Base-by-base conservation (phyloP, 1,140 invertebrate species). In the Bombus pyrosoma region DNA sequence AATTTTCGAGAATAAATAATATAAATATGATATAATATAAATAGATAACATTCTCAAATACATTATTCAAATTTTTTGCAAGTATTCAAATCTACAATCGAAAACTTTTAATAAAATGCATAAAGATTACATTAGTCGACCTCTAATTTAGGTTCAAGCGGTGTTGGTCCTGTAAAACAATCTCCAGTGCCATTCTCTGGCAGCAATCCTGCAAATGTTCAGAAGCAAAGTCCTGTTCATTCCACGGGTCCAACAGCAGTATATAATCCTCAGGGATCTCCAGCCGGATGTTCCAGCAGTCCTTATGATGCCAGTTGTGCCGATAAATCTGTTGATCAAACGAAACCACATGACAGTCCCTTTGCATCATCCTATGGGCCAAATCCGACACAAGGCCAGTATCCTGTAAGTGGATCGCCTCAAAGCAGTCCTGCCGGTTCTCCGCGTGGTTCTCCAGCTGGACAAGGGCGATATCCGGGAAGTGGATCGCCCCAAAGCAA, bases 141-240 rank as follows among this genome's bases (percentile, higher is more conserved):
- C 18, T 18, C 39, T 64, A 32, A 71, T 87, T 39, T 32, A 77
- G 72, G 18, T 41, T 6, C 59, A 34, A 37, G n/a, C 18, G 75
- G 74, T 9, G 57, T 28, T 13, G 57, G 37, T 9, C 86, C 83
- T 37, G 53, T 86, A 18, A 87, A 87, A 13, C 41, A 77, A 8
- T 25, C 39, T 18, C 71, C 57, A 5, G 1, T 72, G 1, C 57
- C 73, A 8, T 53, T 75, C 39, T 37, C 13, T 13, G 34, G 22
- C 28, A 13, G 18, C 2, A 82, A 81, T n/a, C 8, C 8, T 15
- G n/a, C 13, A 32, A 57, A 47, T 32, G 64, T 57, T 18, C 80
- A 34, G 32, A 71, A 74, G 9, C 39, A 41, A 64, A 25, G 2
- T 37, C 43, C 76, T 13, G 12, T 9, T 28, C 68, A 83, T n/a